phyloP scores from a whole-genome alignment of 1,140 invertebrate genomes.

The Ptiloglossa arizonensis region DNA sequence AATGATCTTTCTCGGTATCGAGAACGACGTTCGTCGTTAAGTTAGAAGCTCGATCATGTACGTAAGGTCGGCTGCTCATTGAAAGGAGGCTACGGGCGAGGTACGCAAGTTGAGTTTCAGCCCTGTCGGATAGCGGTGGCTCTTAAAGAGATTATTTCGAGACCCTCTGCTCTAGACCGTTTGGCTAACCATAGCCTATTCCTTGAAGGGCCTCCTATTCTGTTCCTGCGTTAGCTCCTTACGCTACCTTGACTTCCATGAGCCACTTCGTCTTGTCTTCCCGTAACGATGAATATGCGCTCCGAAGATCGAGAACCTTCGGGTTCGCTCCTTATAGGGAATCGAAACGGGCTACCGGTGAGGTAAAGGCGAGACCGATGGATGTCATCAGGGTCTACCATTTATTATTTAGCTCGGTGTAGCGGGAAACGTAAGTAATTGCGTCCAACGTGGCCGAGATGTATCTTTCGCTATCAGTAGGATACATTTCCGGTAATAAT shows the following conservation, averaged over 20 bases:
- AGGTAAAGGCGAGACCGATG: conserved; percentile 23
- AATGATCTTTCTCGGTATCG: conserved; percentile 14
- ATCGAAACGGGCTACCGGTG: conserved; percentile 14
- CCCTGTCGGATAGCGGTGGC: conserved; percentile 46
- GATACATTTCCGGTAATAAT: no score
- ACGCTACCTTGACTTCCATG: conserved; percentile 62
- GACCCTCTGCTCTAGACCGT: conserved; percentile 43
- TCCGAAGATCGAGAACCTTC: conserved; percentile 13
- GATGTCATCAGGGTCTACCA: conserved; percentile 17
- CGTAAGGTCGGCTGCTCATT: conserved; percentile 10
- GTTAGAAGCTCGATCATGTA: conserved; percentile 32
- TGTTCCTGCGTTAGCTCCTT: conserved; percentile 47
- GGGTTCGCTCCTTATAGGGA: conserved; percentile 27
- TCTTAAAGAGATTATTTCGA: conserved; percentile 69
- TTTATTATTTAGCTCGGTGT: conserved; percentile 23
- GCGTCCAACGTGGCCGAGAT: no score
- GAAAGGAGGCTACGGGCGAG: conserved; percentile 32
- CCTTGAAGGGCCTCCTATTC: conserved; percentile 60
- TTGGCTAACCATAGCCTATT: conserved; percentile 50
- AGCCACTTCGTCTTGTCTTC: conserved; percentile 60
- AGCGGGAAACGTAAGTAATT: conserved; percentile 10
- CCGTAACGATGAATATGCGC: conserved; percentile 56
- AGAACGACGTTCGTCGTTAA: conserved; percentile 21
- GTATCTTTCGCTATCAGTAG: no score
- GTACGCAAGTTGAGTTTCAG: conserved; percentile 53